These are phyloP conservation scores for Protophormia terraenovae DNA, from an alignment of 2,888 invertebrate species.

Conservation along the genomic window DNA sequence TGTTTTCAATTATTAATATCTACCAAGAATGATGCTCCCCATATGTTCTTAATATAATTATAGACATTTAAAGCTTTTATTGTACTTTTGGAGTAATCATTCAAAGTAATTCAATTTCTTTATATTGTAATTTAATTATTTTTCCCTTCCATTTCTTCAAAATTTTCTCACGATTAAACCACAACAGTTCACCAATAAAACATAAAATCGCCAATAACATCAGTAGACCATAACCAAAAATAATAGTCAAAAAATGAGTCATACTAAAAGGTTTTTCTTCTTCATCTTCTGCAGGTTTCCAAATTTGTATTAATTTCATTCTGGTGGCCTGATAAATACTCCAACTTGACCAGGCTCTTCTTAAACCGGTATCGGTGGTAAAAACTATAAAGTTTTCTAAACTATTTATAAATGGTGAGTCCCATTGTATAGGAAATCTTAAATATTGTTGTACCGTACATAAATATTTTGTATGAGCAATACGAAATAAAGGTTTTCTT, in stretches of 20 bases:
- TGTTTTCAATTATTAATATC: too few species aligned
- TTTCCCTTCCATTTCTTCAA: background rate
- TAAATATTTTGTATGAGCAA: constrained; percentile 12
- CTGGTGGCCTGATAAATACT: constrained; percentile 44
- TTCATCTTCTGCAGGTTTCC: background rate
- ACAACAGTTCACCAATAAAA: background rate
- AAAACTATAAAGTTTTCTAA: constrained; percentile 6
- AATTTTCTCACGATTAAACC: background rate
- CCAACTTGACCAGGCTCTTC: constrained; percentile 14
- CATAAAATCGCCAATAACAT: background rate
- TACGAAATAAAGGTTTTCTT: constrained; percentile 38
- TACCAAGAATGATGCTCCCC: too few species aligned
- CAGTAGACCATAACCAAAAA: background rate
- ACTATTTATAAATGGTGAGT: constrained; percentile 32
- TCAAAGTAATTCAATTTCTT: too few species aligned
- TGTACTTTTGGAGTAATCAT: too few species aligned
- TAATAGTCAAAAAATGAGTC: background rate
- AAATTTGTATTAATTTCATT: constrained; percentile 25
- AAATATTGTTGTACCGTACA: constrained; percentile 37
- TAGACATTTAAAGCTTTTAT: too few species aligned
- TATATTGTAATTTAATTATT: too few species aligned
- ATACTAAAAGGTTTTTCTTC: background rate
- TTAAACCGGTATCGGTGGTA: constrained; percentile 7
- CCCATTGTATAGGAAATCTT: constrained; percentile 54
- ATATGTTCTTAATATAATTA: too few species aligned